phyloP scores from a whole-genome alignment of 2,113 vertebrate genomes.

The Pteruthius melanotis region DNA sequence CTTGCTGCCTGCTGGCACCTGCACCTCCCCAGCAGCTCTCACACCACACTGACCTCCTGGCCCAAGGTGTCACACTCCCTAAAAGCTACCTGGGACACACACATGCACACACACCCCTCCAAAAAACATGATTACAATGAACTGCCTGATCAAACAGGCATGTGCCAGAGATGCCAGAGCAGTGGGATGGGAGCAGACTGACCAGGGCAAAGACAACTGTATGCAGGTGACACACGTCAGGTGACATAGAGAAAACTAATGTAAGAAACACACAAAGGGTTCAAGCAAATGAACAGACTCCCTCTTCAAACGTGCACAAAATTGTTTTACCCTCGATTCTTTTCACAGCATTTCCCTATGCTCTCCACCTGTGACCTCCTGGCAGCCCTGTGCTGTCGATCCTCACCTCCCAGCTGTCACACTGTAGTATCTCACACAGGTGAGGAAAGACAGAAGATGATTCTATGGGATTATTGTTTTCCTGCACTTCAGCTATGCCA shows the following conservation, averaged over 20 bases:
- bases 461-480: fast-evolving
- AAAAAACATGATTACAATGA: not conserved
- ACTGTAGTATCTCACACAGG: not conserved
- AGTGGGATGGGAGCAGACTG: fast-evolving
- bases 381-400: fast-evolving
- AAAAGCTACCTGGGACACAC: not conserved
- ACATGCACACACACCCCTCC: fast-evolving
- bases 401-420: not conserved
- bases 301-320: not conserved
- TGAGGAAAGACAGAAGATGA: not conserved
- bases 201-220: not conserved
- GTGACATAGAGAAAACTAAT: not conserved
- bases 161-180: not conserved
- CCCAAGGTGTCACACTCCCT: not conserved
- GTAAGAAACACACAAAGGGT: not conserved
- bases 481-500: not conserved
- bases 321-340: not conserved
- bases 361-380: not conserved
- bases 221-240: not conserved
- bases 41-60: not conserved
- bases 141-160: not conserved
- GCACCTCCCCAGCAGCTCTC: not conserved
- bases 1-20: fast-evolving
- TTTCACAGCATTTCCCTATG: fast-evolving
- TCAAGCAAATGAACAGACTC: not conserved